Evolutionary conservation across 1,140 invertebrate species (phyloP), one percentile per base, ranked within the genome.

Genomic region (Asobara japonica): DNA sequence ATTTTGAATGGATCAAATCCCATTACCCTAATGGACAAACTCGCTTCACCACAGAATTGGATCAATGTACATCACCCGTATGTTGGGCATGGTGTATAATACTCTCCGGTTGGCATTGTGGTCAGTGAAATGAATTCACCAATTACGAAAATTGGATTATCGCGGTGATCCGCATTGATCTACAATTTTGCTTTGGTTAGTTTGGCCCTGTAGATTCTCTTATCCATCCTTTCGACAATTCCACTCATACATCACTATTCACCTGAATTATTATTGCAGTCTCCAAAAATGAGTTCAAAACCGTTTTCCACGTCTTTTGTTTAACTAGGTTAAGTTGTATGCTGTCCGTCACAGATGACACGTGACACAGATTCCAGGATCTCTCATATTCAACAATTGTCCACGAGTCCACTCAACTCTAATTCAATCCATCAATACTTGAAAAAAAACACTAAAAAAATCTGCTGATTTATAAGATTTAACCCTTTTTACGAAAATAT

Each of bases 61-160:
- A 70, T 70, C 68, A 60, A 56, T 70, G 68, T 56, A 33, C 36
- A 38, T 67, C 33, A 45, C 41, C 11, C 5, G 8, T 13, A 45
- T 1, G 1, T 3, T 45, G 0, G 13, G 4, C 38, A 3, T 8
- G 38, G 2, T 41, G 10, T 13, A 38, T 1, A 10, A 8, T n/a
- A 38, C 36, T n/a, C 22, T 20, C 31, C 25, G n/a, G 25, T 27
- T 13, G n/a, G 65, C 36, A 27, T 67, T 38, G 41, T 41, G 41
- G 65, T 51, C 20, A 51, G 27, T 11, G n/a, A 67, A n/a, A 48
- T 51, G 65, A 48, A 22, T 65, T 20, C 31, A 31, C 51, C 36
- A 13, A 67, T 67, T 67, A 29, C 38, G 6, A 27, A 67, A 67
- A 51, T 22, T 67, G n/a, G 38, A 51, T 67, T 67, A 67, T 67